Evolutionary conservation across 2,113 vertebrate genomes (phyloP), one percentile per base, ranked within the genome.

Genomic region (Archocentrus centrarchus): DNA sequence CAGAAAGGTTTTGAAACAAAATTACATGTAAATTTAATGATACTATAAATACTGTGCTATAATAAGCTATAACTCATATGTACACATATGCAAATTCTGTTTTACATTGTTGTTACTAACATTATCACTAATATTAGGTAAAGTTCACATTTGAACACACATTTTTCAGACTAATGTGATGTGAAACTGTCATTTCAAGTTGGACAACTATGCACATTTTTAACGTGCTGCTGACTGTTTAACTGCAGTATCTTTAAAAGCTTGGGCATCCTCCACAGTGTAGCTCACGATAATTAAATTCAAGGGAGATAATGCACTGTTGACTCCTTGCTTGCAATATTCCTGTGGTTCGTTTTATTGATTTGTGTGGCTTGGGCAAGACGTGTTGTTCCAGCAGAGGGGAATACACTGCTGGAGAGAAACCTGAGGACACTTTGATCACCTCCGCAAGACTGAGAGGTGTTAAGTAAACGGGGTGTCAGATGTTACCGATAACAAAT

Each of bases 211-310:
- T 79, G 32, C 50, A 59, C 18, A 39, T 62, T 62, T 75, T 39
- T 37, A 22, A 88, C 75, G 27, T 80, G 63, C 59, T 44, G 50
- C 68, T 86, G 50, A 87, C 50, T 66, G 24, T 85, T 76, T 78
- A 58, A 79, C 41, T 62, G 20, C 84, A 87, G 77, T 39, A 73
- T 73, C 73, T 81, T 81, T 90, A 84, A 89, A 85, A 83, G 60
- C 85, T 83, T 89, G 89, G 90, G 84, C 32, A 30, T 75, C 35
- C 79, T 90, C 83, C 86, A 82, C 37, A 22, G 37, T 77, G 83
- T 80, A 15, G 13, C 75, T 85, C 88, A 41, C 73, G 17, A 59
- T 89, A 60, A 77, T 82, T 91, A 81, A 83, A 86, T 82, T 83
- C 47, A 50, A 81, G 76, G 66, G 44, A 50, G 75, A 58, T 59